Percentiles rank a stretch among this genome's conserved stretches.
Conservation (phyloP, 1,140 invertebrate species). For the Diorhabda elongata region DNA sequence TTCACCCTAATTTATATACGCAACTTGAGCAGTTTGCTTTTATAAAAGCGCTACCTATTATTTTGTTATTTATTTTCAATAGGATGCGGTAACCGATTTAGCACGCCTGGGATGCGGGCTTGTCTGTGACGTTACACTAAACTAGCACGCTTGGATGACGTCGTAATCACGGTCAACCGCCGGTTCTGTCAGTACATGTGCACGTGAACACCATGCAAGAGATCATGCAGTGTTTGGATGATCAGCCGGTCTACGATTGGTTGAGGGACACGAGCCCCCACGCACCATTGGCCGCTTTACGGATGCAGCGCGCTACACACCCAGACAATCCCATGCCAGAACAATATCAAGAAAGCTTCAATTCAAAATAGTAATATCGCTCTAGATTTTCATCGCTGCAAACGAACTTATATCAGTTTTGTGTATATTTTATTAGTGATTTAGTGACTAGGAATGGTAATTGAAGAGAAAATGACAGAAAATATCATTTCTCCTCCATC, state of each 20-base stretch:
- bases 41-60: neutral
- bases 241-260: constrained; percentile 47
- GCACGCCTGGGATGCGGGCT: constrained; percentile 29
- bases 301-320: constrained; percentile 34
- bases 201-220: constrained; percentile 57
- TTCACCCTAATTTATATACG: neutral
- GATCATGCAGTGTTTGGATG: constrained; percentile 53
- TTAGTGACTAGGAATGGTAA: constrained; percentile 5
- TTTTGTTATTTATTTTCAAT: neutral
- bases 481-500: constrained; percentile 54
- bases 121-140: constrained; percentile 46
- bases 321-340: constrained; percentile 35
- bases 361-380: constrained; percentile 36
- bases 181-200: constrained; percentile 50
- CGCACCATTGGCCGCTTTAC: constrained; percentile 48
- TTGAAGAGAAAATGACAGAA: constrained; percentile 9
- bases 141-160: constrained; percentile 51
- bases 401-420: neutral
- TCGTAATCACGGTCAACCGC: constrained; percentile 48
- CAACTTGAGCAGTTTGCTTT: neutral
- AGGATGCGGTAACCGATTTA: neutral
- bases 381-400: constrained; percentile 10
- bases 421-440: constrained; percentile 1
- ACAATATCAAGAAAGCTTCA: constrained; percentile 38
- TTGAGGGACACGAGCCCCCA: constrained; percentile 47